Conservation (phyloP, 1,140 invertebrate genomes). For the Drosophila orena region DNA sequence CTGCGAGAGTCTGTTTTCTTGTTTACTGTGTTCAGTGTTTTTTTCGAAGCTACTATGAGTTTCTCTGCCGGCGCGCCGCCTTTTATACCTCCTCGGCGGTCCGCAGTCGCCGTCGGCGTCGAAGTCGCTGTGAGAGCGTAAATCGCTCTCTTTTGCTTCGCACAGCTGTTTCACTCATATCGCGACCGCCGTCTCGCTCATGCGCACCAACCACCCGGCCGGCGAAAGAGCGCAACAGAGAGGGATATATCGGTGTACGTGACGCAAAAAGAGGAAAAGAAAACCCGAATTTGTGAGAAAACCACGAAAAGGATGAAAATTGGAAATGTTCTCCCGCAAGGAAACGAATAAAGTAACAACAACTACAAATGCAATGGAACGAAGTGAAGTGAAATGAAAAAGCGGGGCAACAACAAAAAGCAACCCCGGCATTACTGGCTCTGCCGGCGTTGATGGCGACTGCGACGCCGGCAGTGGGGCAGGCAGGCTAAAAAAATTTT, state of each 20-base stretch:
- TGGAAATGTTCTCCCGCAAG: slow-evolving; percentile 68
- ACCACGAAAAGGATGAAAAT: slow-evolving; percentile 50
- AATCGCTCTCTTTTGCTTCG: slow-evolving; percentile 9
- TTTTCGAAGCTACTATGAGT: slow-evolving; percentile 84
- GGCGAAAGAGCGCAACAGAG: slow-evolving; percentile 35
- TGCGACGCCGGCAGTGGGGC: slow-evolving; percentile 22
- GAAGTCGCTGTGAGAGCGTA: background rate
- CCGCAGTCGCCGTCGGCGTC: slow-evolving; percentile 4
- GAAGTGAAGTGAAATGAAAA: slow-evolving; percentile 1
- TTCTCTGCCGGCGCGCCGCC: slow-evolving; percentile 30
- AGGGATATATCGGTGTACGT: slow-evolving; percentile 56
- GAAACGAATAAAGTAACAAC: slow-evolving; percentile 19
- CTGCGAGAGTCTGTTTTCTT: background rate
- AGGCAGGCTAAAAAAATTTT: slow-evolving; percentile 68
- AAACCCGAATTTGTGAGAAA: slow-evolving; percentile 32
- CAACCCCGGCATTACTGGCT: slow-evolving; percentile 28
- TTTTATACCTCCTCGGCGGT: slow-evolving; percentile 62
- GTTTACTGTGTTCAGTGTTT: slow-evolving; percentile 28
- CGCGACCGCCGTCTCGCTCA: slow-evolving; percentile 54
- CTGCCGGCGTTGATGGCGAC: slow-evolving; percentile 36
- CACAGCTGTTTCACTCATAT: slow-evolving; percentile 45
- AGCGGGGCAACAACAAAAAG: slow-evolving; percentile 9
- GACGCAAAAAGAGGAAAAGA: slow-evolving; percentile 53
- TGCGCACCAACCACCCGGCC: slow-evolving; percentile 75
- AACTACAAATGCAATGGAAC: slow-evolving; percentile 20